Evolutionary conservation across 2,888 invertebrate genomes (phyloP), one percentile per base, ranked within the genome.

Genomic region (Lasioglossum vierecki): DNA sequence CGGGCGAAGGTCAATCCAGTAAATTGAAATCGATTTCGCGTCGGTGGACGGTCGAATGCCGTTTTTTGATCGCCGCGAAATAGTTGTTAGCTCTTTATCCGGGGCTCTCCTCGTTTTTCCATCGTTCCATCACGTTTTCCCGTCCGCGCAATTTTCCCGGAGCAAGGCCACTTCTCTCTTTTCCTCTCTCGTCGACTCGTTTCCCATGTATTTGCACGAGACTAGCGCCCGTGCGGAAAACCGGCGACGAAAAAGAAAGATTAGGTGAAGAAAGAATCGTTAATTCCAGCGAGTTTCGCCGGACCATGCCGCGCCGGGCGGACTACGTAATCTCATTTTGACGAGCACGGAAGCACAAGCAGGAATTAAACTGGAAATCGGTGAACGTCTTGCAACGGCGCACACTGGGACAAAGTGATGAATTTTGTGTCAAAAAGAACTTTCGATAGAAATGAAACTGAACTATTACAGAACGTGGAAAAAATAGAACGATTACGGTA

Each of bases 281-380:
- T 83, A 70, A 74, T 78, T 81, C 73, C 41, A 39, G 73, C 76
- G 66, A 53, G 76, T 79, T 66, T 4, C 70, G 44, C 44, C 49
- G 72, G 78, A 77, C 77, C 49, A 49, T 77, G 11, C 78, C 49
- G 80, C 68, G 71, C 39, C 9, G 9, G 8, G 57, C 9, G 9
- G 57, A 57, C 35, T 13, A 60, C 53, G 85, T 88, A 88, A 88
- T 88, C 86, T 78, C 80, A 70, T 86, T 86, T 60, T 66, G 79
- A 80, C 83, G 70, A 71, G 35, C 46, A 71, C n/a, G 75, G 66
- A 78, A 76, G 72, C 72, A 78, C 4, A n/a, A 30, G 35, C 26
- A 15, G 80, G 80, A 81, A 87, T 87, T 88, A 88, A 85, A 79
- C 46, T 18, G 73, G 66, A 76, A 79, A 77, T 78, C 84, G 82